Conservation (phyloP, 2,797 vertebrate species). For the Ctenochaetus hawaiiensis region DNA sequence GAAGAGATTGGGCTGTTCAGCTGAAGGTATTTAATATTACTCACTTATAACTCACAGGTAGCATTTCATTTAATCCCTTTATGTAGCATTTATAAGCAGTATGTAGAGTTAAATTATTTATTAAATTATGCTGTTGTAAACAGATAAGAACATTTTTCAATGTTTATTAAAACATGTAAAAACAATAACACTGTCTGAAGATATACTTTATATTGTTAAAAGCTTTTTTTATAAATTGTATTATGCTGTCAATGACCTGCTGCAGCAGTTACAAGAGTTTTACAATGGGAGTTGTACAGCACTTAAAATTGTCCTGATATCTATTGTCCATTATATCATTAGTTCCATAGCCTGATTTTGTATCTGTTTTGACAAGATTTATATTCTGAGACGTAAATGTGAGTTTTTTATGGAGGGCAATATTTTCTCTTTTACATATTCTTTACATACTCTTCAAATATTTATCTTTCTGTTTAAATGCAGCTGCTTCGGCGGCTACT, state of each 20-base stretch:
- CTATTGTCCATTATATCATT: not conserved
- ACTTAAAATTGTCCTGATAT: too few species aligned
- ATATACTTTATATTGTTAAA: not conserved
- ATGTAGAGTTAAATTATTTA: not conserved
- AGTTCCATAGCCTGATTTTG: not conserved
- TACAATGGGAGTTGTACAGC: too few species aligned
- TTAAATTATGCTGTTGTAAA: not conserved
- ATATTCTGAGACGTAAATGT: not conserved
- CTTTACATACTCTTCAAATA: not conserved
- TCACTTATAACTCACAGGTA: not conserved
- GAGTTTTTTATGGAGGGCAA: not conserved
- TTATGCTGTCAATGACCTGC: not conserved
- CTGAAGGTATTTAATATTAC: conserved; percentile 77
- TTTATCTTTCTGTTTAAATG: not conserved
- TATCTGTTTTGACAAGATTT: not conserved
- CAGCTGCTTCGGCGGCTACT: conserved; percentile 84
- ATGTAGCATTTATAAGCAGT: not conserved
- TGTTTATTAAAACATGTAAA: not conserved
- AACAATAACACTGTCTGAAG: too few species aligned
- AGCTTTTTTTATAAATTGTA: not conserved
- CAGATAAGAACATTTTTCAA: not conserved
- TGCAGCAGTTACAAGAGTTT: too few species aligned
- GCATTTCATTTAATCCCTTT: not conserved
- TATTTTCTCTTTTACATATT: too few species aligned
- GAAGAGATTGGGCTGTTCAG: conserved; percentile 84